Conservation (phyloP, 2,888 invertebrate species). For the Drosophila peninsularis region DNA sequence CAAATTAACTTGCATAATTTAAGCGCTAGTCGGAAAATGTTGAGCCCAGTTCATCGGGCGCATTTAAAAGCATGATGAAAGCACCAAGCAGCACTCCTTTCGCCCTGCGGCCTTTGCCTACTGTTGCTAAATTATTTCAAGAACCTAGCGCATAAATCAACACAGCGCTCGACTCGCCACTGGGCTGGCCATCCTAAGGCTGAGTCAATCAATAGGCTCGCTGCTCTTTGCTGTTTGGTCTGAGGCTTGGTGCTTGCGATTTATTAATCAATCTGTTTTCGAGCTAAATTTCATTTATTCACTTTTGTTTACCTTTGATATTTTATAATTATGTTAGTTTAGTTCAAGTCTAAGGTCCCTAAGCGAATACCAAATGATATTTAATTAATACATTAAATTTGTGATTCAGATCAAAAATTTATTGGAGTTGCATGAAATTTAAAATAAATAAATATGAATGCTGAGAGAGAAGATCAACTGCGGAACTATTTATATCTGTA, state of each 20-base stretch:
- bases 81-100: slow-evolving; percentile 24
- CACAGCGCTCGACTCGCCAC: slow-evolving; percentile 35
- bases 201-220: slow-evolving; percentile 41
- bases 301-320: slow-evolving; percentile 17
- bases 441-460: too few relatives aligned
- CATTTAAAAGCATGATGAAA: slow-evolving; percentile 64
- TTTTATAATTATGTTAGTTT: slow-evolving; percentile 4
- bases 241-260: background rate
- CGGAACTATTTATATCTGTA: too few relatives aligned
- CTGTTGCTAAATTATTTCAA: slow-evolving; percentile 58
- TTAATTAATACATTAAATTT: slow-evolving; percentile 1
- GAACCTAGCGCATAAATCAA: slow-evolving; percentile 59
- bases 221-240: background rate
- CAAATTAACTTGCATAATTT: slow-evolving; percentile 79
- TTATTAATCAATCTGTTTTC: slow-evolving; percentile 46
- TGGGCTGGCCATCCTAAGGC: slow-evolving; percentile 1
- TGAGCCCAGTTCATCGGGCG: slow-evolving; percentile 64
- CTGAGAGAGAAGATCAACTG: too few relatives aligned
- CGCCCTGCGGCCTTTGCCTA: slow-evolving; percentile 51
- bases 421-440: too few relatives aligned
- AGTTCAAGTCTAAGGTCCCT: background rate
- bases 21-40: slow-evolving; percentile 67
- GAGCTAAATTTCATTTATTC: slow-evolving; percentile 21
- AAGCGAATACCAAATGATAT: background rate
- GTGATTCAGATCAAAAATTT: background rate